Percentiles rank a stretch among this genome's conserved stretches.
These are phyloP conservation scores for Coelopa frigida DNA, from an alignment of 1,140 invertebrate genomes.

Conservation along the genomic window DNA sequence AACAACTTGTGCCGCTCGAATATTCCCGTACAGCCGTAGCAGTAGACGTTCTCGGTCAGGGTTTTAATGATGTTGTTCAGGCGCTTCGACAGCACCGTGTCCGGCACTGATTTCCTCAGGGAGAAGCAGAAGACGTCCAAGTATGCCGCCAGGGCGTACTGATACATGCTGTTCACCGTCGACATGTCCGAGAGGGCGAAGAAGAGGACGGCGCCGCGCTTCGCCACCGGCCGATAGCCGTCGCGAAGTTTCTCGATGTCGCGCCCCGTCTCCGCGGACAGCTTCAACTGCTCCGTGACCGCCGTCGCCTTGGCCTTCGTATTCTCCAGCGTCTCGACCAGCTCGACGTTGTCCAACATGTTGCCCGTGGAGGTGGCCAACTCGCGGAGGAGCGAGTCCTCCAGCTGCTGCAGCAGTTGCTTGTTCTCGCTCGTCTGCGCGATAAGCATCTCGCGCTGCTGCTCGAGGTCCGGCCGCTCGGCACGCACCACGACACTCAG, in stretches of 20 bases:
- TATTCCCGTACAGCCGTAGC: slow-evolving; percentile 84
- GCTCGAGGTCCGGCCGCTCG: slow-evolving; percentile 77
- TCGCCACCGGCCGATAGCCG: slow-evolving; percentile 73
- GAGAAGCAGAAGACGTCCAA: slow-evolving; percentile 74
- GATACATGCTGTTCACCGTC: slow-evolving; percentile 81
- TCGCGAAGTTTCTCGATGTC: slow-evolving; percentile 77
- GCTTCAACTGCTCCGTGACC: slow-evolving; percentile 63
- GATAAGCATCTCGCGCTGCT: slow-evolving; percentile 74
- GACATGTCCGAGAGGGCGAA: slow-evolving; percentile 84
- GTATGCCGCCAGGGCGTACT: slow-evolving; percentile 77
- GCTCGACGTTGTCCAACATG: slow-evolving; percentile 83
- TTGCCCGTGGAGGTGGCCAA: slow-evolving; percentile 77
- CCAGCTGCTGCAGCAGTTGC: slow-evolving; percentile 68
- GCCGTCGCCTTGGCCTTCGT: slow-evolving; percentile 77
- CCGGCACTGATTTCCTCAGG: slow-evolving; percentile 68
- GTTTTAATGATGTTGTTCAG: slow-evolving; percentile 75
- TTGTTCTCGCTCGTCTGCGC: slow-evolving; percentile 81
- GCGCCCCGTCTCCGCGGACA: slow-evolving; percentile 60
- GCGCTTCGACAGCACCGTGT: slow-evolving; percentile 61
- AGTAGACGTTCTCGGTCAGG: slow-evolving; percentile 78
- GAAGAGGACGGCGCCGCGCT: slow-evolving; percentile 78
- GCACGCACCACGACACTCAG: slow-evolving; percentile 77
- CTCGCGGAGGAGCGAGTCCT: slow-evolving; percentile 74
- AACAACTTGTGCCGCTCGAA: slow-evolving; percentile 86
- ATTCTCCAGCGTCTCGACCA: slow-evolving; percentile 79